phyloP scores from a whole-genome alignment of 2,797 vertebrate species.

The Chloroceryle inda region DNA sequence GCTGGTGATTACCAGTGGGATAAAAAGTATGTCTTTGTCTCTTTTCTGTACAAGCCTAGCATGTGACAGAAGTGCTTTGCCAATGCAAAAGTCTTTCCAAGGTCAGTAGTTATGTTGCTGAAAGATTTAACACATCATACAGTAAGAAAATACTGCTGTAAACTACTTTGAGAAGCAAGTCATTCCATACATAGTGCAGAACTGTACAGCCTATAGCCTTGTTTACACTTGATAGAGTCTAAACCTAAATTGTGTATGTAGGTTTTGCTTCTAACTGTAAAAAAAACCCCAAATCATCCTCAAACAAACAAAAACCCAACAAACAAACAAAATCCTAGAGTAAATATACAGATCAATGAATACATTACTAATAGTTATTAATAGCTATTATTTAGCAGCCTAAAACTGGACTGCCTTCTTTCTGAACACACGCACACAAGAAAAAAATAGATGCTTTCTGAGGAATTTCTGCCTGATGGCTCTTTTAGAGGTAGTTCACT shows the following conservation, averaged over 20 bases:
- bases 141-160: neutral
- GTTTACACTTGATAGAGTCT: neutral
- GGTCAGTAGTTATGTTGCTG: constrained; percentile 3
- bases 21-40: constrained; percentile 10
- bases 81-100: constrained; percentile 18
- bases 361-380: neutral
- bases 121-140: neutral
- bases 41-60: neutral
- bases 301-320: neutral
- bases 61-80: constrained; percentile 15
- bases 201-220: neutral
- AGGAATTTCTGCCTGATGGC: neutral
- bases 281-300: neutral
- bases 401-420: neutral
- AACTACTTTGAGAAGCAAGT: neutral
- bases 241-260: neutral
- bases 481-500: neutral
- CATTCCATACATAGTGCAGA: neutral
- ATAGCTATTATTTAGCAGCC: neutral
- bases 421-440: neutral
- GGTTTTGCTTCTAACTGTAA: neutral
- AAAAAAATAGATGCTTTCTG: neutral
- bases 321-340: neutral
- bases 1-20: constrained; percentile 20
- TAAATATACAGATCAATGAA: neutral